Base-by-base conservation (phyloP, 2,888 invertebrate genomes). In the Fragum whitleyi region DNA sequence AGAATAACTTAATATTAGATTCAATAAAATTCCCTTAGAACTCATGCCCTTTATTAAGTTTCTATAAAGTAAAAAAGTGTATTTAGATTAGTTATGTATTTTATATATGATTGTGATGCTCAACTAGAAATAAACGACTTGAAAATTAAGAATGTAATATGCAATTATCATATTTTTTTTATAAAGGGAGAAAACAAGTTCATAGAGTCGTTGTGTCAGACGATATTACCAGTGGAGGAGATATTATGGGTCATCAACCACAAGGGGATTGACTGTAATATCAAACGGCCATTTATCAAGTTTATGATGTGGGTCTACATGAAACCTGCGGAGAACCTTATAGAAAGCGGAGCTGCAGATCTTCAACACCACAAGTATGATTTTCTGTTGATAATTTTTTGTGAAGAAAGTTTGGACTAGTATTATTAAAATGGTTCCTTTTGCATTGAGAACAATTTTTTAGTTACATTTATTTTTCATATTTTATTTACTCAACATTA, bases 191-290 rank as follows among this genome's bases (percentile, higher is more conserved):
- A 94, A 77, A 94, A 94, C 87, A 93, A 93, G 76, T 93, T 93
- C 79, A 93, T 94, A 32, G 93, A 94, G 86, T 94, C 93, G 1
- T 89, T 94, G 65, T 94, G 94, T 76, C 93, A 94, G 81, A 93
- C 93, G 6, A 93, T 94, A 75, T 77, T 94, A 28, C 91, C 93
- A 0, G 88, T 92, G 53, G 93, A 94, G 39, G 94, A 94, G 74
- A 87, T 94, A n/a, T 79, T 94, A 29, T 91, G 91, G 90, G 90
- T 93, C 23, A 85, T 94, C 71, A 93, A 91, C 79, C 91, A 94
- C 75, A 77, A 83, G 3, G 86, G 85, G 11, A 90, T 94, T n/a
- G 91, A 92, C 84, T 86, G 86, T 80, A 92, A 92, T 81, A 88
- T 92, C 53, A 93, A 93, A 86, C 87, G 88, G 53, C 92, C 93